Percentiles rank a stretch among this genome's conserved stretches.
These are phyloP conservation scores for Scaptomyza flava DNA, from an alignment of 2,888 invertebrate species.

Conservation along the genomic window DNA sequence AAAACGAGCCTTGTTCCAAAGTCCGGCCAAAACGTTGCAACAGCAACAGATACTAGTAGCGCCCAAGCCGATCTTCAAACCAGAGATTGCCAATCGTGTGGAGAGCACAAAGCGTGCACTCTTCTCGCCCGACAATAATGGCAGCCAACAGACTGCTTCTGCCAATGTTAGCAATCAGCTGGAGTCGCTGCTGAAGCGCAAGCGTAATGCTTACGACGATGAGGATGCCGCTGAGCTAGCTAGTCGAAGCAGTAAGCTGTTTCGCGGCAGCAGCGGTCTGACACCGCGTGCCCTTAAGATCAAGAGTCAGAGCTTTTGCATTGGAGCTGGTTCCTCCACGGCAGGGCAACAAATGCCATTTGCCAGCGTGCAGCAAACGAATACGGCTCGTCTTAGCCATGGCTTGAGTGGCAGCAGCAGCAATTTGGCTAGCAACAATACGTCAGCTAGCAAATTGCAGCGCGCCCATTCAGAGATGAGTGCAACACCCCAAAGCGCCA, in stretches of 20 bases:
- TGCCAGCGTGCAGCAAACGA: slow-evolving; percentile 15
- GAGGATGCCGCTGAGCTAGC: slow-evolving; percentile 70
- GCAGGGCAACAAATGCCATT: slow-evolving; percentile 14
- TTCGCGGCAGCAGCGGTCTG: slow-evolving; percentile 63
- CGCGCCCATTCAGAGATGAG: slow-evolving; percentile 77
- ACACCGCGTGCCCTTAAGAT: slow-evolving; percentile 83
- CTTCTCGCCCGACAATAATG: slow-evolving; percentile 87
- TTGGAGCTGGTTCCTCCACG: slow-evolving; percentile 81
- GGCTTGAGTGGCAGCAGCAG: slow-evolving; percentile 63
- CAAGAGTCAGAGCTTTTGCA: slow-evolving; percentile 84
- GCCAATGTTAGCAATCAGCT: slow-evolving; percentile 56
- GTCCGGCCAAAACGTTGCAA: slow-evolving; percentile 87
- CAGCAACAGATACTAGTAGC: slow-evolving; percentile 46
- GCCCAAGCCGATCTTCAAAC: slow-evolving; percentile 81
- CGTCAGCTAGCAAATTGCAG: slow-evolving; percentile 60
- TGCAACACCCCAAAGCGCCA: slow-evolving; percentile 60
- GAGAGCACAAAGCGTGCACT: slow-evolving; percentile 88
- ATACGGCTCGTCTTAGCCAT: slow-evolving; percentile 22
- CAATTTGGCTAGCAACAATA: slow-evolving; percentile 41
- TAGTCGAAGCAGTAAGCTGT: slow-evolving; percentile 73
- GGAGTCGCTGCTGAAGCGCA: slow-evolving; percentile 80
- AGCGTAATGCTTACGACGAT: slow-evolving; percentile 72
- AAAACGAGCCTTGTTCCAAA: slow-evolving; percentile 90
- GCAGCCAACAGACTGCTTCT: slow-evolving; percentile 19
- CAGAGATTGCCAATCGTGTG: slow-evolving; percentile 85